A percentile compares a stretch with the other conserved stretches of the same genome.
Evolutionary conservation across 2,113 vertebrate genomes (phyloP).

Genomic region (Microcebus tavaratra): DNA sequence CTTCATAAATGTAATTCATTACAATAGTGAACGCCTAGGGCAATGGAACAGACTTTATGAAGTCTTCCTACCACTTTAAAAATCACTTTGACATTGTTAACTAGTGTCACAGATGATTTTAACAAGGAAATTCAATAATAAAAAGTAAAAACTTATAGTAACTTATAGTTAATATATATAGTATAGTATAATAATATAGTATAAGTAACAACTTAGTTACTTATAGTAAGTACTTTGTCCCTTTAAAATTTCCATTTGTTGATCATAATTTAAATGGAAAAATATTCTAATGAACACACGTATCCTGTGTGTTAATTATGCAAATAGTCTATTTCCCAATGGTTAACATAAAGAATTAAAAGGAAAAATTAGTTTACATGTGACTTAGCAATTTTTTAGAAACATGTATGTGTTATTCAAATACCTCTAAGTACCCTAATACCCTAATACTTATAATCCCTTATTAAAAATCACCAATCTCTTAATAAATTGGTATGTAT

Average conservation of each 20-base stretch:
- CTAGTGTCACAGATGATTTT: slow-evolving; percentile 44
- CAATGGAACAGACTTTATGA: slow-evolving; percentile 31
- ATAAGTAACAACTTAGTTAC: background rate
- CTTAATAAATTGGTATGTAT: background rate
- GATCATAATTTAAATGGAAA: slow-evolving; percentile 20
- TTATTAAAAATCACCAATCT: background rate
- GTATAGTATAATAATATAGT: no score
- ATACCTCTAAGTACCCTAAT: background rate
- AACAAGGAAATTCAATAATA: slow-evolving; percentile 26
- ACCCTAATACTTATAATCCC: no score
- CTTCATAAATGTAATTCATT: slow-evolving; percentile 70
- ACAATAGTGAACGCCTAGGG: slow-evolving; percentile 57
- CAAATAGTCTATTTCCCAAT: background rate
- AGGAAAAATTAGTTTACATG: background rate
- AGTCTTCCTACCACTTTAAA: slow-evolving; percentile 48
- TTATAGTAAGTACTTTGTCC: background rate
- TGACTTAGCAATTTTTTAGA: background rate
- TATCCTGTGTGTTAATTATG: background rate
- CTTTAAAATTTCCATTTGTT: background rate
- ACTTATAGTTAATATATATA: background rate
- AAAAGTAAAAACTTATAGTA: background rate
- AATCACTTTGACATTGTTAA: slow-evolving; percentile 51
- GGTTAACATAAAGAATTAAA: background rate
- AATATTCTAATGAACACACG: background rate
- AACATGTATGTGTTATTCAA: background rate